Evolutionary conservation across 2,797 vertebrate genomes (phyloP), one percentile per base, ranked within the genome.

Genomic region (Epinephelus malabaricus): DNA sequence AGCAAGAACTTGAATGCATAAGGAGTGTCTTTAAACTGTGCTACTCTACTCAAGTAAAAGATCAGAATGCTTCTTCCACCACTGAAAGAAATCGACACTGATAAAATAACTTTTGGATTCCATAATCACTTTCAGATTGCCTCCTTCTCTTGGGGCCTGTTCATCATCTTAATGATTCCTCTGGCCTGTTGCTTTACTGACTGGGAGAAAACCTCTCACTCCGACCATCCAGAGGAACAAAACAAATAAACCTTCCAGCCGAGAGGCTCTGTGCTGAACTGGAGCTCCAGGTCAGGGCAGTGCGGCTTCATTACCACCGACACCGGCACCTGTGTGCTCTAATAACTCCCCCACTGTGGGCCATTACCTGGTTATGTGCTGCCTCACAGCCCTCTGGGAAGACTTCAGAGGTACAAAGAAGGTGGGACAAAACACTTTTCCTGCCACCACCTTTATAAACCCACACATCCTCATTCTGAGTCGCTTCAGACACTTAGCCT

Each of bases 341-440:
- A 76, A 93, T 83, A 89, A 89, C 84, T 79, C 72, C 68, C 76
- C 76, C 71, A 71, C 77, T 55, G 79, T 3, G 78, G 71, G 70
- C 79, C 83, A 90, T 92, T 92, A 92, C 84, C 88, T 87, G 84
- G 80, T 79, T 82, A 76, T 69, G 66, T 87, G 71, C 19, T 17
- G 69, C 82, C 87, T 85, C 76, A 54, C 59, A 60, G 78, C 64
- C 78, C 38, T 65, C 65, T 60, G 80, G 82, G 67, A 82, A 45
- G 49, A 64, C 80, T 71, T 49, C 45, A 69, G 79, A 71, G 67
- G 49, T 30, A 85, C 69, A 82, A 76, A 87, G 79, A 76, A 59
- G 67, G 54, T 13, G 46, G 56, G 64, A 81, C 64, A 76, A 90
- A 86, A 73, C 82, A 62, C 72, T 80, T 81, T 27, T 15, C 23